Conservation (phyloP, 2,797 vertebrate species). For the Ibycter americanus region DNA sequence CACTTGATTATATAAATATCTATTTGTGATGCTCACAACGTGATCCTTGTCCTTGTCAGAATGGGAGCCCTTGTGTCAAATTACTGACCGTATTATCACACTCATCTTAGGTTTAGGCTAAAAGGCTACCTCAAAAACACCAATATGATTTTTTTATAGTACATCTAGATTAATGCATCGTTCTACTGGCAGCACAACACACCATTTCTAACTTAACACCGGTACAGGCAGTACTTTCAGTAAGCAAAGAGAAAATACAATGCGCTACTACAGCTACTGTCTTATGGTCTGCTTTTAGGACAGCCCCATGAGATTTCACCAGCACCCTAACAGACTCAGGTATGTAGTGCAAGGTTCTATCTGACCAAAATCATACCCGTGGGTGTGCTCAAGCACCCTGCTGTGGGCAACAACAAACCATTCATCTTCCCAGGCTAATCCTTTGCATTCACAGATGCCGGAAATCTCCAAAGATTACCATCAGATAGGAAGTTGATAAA, state of each 20-base stretch:
- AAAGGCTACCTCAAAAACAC: neutral
- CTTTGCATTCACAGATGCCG: neutral
- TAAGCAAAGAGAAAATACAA: neutral
- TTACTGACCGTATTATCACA: neutral
- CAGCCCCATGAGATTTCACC: neutral
- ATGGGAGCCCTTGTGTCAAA: neutral
- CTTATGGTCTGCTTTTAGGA: neutral
- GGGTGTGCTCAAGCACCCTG: neutral
- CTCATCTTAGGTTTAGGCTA: neutral
- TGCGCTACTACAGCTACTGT: neutral
- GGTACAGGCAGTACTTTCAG: neutral
- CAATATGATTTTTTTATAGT: neutral
- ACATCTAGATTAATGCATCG: neutral
- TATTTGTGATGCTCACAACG: neutral
- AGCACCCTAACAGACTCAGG: neutral
- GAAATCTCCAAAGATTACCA: neutral
- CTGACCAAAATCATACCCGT: neutral
- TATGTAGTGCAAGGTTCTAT: neutral
- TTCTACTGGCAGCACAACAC: neutral
- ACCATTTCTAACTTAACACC: neutral
- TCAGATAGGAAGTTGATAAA: neutral
- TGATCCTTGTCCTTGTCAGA: neutral
- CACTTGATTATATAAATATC: neutral
- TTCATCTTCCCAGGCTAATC: neutral
- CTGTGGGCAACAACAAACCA: neutral